These are phyloP conservation scores for Cybosia mesomella DNA, from an alignment of 2,888 invertebrate species.

Conservation along the genomic window DNA sequence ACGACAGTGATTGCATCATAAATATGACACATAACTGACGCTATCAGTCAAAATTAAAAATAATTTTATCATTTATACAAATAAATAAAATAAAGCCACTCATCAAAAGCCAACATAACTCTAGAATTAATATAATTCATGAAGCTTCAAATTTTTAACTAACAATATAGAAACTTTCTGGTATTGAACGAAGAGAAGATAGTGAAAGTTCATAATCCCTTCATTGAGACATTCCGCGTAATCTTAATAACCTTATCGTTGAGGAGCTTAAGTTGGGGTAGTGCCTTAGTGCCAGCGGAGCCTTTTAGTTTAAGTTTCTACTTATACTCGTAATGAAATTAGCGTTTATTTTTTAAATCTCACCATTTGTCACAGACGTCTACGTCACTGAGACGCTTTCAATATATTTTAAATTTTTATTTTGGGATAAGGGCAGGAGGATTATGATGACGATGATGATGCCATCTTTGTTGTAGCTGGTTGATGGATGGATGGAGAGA, in stretches of 20 bases:
- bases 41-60: background rate
- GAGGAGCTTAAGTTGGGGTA: constrained; percentile 27
- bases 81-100: background rate
- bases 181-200: constrained; percentile 25
- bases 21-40: background rate
- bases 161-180: constrained; percentile 23
- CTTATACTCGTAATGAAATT: too few species aligned
- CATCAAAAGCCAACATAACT: background rate
- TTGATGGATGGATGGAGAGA: too few species aligned
- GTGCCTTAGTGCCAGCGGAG: constrained; percentile 13
- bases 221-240: constrained; percentile 35
- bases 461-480: too few species aligned
- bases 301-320: background rate
- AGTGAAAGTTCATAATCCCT: constrained; percentile 30
- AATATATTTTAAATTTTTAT: too few species aligned
- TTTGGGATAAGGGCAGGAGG: too few species aligned
- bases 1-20: too few species aligned
- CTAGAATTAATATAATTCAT: background rate
- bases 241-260: constrained; percentile 46
- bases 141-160: constrained; percentile 17
- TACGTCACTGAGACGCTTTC: too few species aligned
- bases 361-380: too few species aligned
- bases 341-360: too few species aligned
- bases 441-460: too few species aligned
- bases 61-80: background rate